Evolutionary conservation across 2,113 vertebrate genomes (phyloP).

Genomic region (Megatriorchis doriae): DNA sequence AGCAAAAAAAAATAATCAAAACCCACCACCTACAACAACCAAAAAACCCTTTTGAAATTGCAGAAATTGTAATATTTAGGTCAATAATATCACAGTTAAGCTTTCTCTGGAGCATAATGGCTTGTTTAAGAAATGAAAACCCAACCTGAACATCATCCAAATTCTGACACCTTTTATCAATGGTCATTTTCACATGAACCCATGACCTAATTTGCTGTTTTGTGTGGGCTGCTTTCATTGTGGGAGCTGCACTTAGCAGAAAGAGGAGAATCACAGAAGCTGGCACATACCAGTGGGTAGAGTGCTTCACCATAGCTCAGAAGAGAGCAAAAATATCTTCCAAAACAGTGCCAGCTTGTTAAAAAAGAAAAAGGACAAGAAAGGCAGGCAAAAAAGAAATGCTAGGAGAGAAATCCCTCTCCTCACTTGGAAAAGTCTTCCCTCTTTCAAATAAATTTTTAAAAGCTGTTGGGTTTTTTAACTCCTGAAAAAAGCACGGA

Average conservation of each 20-base stretch:
- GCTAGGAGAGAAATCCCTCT: background rate
- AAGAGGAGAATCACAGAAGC: background rate
- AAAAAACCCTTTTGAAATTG: background rate
- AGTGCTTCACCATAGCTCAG: background rate
- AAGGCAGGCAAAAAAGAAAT: background rate
- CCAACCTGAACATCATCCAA: background rate
- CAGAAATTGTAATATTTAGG: background rate
- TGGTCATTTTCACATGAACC: background rate
- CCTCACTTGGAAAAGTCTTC: background rate
- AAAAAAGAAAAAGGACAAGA: background rate
- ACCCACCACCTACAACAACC: background rate
- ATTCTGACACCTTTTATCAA: background rate
- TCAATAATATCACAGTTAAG: background rate
- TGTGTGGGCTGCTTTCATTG: background rate
- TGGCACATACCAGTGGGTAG: background rate
- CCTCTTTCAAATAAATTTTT: background rate
- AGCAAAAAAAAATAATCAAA: background rate
- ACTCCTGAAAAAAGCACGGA: background rate
- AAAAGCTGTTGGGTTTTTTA: background rate
- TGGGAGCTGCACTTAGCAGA: background rate
- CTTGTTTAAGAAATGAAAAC: background rate
- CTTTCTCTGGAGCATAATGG: background rate
- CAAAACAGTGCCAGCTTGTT: background rate
- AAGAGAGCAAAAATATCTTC: background rate
- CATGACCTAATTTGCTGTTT: background rate